These are phyloP conservation scores for Alloplasta piceator DNA, from an alignment of 2,888 invertebrate species.

Conservation along the genomic window DNA sequence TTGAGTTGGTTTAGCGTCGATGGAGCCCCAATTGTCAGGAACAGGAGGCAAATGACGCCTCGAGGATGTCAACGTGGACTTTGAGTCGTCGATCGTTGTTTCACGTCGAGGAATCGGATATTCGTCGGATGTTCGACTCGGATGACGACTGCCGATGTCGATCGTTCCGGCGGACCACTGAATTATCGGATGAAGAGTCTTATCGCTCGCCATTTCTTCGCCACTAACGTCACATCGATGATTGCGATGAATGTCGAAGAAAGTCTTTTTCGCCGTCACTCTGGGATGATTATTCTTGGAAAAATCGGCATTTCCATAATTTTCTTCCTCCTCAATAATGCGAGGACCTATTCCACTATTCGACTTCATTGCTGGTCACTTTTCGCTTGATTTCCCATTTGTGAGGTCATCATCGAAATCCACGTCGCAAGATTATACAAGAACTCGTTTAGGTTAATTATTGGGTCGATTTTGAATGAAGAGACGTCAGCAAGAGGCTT, in stretches of 20 bases:
- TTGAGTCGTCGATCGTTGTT: constrained; percentile 9
- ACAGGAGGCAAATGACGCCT: constrained; percentile 42
- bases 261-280: constrained; percentile 58
- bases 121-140: not conserved
- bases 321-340: not conserved
- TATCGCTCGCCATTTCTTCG: constrained; percentile 7
- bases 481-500: constrained; percentile 22
- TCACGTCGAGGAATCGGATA: constrained; percentile 5
- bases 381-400: not conserved
- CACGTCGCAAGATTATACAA: no score
- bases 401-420: no score
- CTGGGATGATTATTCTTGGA: constrained; percentile 24
- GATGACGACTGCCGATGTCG: constrained; percentile 25
- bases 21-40: constrained; percentile 61
- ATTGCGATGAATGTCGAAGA: constrained; percentile 55
- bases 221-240: constrained; percentile 12
- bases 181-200: constrained; percentile 35
- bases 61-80: not conserved
- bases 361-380: constrained; percentile 30
- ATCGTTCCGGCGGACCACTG: constrained; percentile 47
- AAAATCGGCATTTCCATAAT: not conserved
- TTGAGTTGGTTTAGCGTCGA: constrained; percentile 64
- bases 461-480: not conserved
- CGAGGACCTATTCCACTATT: not conserved
- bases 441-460: no score